Conservation (phyloP, 92 coral and sea anemone species). For the Epizoanthus fatuus region DNA sequence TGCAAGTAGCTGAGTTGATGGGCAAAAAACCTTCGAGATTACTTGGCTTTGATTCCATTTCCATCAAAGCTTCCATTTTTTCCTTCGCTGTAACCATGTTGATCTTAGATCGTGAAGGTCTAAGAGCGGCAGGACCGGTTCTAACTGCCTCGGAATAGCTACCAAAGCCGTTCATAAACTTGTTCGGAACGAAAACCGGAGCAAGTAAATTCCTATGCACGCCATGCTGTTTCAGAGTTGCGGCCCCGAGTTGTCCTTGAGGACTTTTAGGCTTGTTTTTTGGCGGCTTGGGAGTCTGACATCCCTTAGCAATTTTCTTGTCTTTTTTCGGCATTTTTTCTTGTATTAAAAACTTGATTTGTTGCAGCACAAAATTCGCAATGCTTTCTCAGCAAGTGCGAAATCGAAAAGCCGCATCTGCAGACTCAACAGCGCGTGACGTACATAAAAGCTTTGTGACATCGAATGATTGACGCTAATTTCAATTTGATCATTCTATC, state of each 20-base stretch:
- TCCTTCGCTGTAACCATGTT: slow-evolving; percentile 3
- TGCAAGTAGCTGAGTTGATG: slow-evolving; percentile 9
- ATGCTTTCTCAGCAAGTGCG: background rate
- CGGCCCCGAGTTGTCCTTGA: slow-evolving; percentile 13
- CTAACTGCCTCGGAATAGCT: slow-evolving; percentile 53
- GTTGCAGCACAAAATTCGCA: too few relatives aligned
- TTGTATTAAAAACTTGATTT: background rate
- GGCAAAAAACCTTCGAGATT: slow-evolving; percentile 23
- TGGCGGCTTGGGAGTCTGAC: background rate
- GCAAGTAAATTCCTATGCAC: slow-evolving; percentile 49
- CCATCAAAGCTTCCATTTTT: slow-evolving; percentile 6
- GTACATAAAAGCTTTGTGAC: slow-evolving; percentile 11
- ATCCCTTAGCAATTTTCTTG: background rate
- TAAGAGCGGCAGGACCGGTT: slow-evolving; percentile 26
- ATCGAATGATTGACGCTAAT: slow-evolving; percentile 1
- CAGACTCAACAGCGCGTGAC: background rate
- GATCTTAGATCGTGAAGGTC: slow-evolving; percentile 41
- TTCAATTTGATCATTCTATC: background rate
- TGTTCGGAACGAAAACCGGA: slow-evolving; percentile 83
- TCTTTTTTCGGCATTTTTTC: slow-evolving; percentile 9
- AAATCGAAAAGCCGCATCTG: background rate
- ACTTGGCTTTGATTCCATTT: slow-evolving; percentile 34
- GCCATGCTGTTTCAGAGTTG: slow-evolving; percentile 6
- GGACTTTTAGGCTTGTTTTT: background rate
- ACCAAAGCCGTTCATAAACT: slow-evolving; percentile 58